Evolutionary conservation across 2,888 invertebrate genomes (phyloP), one percentile per base, ranked within the genome.

Genomic region (Agonopterix heracliana): DNA sequence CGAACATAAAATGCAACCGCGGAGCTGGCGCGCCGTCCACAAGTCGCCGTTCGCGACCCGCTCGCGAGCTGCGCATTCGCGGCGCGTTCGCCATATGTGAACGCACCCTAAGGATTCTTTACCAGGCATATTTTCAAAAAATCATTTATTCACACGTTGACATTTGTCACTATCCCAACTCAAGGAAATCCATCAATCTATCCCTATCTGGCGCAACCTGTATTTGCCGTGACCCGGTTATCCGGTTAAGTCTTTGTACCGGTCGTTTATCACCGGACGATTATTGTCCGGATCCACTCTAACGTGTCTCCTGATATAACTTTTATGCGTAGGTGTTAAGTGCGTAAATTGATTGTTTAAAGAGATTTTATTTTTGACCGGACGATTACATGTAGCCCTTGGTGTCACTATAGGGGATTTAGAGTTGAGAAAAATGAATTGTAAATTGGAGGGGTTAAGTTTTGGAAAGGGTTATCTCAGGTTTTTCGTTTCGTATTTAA

Each of bases 231-330:
- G 78, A 77, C 79, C 81, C 75, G 75, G 80, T 74, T 79, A 74
- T 71, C 75, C 66, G 41, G 64, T 61, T 64, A 68, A 72, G 65
- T 64, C 61, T 60, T 69, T 61, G 71, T 71, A 36, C 62, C 66
- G 68, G 71, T 74, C 82, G 78, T 84, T 84, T 81, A 79, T 84
- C 81, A 84, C 73, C 52, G 66, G 74, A 67, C 78, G 78, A 72
- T 80, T 78, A 76, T 74, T 68, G 75, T 78, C 81, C 78, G 26
- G 26, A 5, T 79, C 78, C 26, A 26, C 26, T 26, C 7, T 26
- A 5, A 26, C 26, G 7, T 26, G 7, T 26, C 26, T 26, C 26
- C 26, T 26, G 26, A 5, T 26, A 5, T 26, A 26, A 26, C 26
- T 26, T 26, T 26, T 26, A 26, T 26, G 26, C 26, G 26, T 26